Conservation (phyloP, 2,888 invertebrate genomes). For the Slavum lentiscoides region DNA sequence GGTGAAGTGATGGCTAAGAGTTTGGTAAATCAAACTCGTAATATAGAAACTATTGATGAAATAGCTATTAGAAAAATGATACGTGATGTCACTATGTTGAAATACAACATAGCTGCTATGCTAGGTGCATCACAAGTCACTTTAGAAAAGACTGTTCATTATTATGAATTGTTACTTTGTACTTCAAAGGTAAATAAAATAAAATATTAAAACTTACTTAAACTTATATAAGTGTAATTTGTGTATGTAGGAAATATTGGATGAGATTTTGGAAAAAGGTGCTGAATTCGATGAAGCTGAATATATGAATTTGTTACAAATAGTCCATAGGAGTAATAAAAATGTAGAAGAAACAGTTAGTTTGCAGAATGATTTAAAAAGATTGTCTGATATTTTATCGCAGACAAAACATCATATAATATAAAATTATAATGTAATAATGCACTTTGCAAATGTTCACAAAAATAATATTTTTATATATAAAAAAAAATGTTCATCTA, state of each 20-base stretch:
- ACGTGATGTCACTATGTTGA: constrained; percentile 80
- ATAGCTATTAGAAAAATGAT: constrained; percentile 74
- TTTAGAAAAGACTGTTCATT: constrained; percentile 85
- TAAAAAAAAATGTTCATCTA: background rate
- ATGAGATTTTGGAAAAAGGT: constrained; percentile 81
- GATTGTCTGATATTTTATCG: constrained; percentile 82
- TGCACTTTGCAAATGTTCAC: background rate
- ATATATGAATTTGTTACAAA: constrained; percentile 81
- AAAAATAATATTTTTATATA: constrained; percentile 21
- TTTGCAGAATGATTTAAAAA: constrained; percentile 69
- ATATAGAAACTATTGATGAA: constrained; percentile 74
- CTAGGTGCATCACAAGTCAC: constrained; percentile 80
- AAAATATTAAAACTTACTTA: background rate
- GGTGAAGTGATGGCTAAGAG: constrained; percentile 81
- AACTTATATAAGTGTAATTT: background rate
- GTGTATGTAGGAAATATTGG: constrained; percentile 74
- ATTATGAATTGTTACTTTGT: constrained; percentile 82
- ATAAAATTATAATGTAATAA: constrained; percentile 6
- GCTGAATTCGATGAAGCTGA: constrained; percentile 86
- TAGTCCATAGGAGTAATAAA: constrained; percentile 64
- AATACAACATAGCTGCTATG: constrained; percentile 82
- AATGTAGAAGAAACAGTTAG: constrained; percentile 54
- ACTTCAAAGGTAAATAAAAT: constrained; percentile 72
- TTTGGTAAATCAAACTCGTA: constrained; percentile 78
- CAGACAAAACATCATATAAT: constrained; percentile 60